A percentile compares a stretch with the other conserved stretches of the same genome.
Conservation (phyloP, 2,797 vertebrate species). For the Pempheris klunzingeri region DNA sequence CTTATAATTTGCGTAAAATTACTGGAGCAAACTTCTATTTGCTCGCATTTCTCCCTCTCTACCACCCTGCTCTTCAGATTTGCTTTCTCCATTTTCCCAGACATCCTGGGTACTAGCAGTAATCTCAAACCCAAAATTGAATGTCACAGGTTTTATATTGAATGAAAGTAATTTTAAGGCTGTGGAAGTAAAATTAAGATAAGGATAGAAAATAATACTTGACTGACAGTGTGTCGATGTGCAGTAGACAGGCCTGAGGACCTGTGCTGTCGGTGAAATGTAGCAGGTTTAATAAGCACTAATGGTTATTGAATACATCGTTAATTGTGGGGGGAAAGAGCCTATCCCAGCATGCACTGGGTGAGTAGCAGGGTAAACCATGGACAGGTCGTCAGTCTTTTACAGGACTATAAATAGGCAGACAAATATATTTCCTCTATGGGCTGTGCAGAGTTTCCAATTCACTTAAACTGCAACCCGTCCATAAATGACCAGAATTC, state of each 20-base stretch:
- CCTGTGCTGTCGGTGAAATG: conserved; percentile 19
- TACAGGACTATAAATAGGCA: conserved; percentile 23
- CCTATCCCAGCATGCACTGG: conserved; percentile 26
- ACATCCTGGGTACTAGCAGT: conserved; percentile 10
- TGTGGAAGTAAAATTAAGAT: conserved; percentile 17
- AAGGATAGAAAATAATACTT: conserved; percentile 4
- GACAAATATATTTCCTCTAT: not conserved
- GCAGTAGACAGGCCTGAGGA: conserved; percentile 16
- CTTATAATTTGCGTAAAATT: conserved; percentile 36
- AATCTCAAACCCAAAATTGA: conserved; percentile 15
- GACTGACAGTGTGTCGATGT: conserved; percentile 9
- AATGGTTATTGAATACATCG: conserved; percentile 26
- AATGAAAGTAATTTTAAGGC: conserved; percentile 20
- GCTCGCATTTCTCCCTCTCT: conserved; percentile 10
- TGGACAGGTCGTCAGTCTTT: conserved; percentile 20
- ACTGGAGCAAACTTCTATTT: not conserved
- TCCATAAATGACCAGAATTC: not conserved
- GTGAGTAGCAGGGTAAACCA: conserved; percentile 7
- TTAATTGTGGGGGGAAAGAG: not conserved
- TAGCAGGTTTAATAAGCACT: conserved; percentile 27
- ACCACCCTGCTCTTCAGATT: not conserved
- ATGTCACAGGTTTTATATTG: not conserved
- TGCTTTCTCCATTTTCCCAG: not conserved
- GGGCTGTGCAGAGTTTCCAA: conserved; percentile 8
- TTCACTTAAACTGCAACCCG: not conserved